These are phyloP conservation scores for Neoseiulus cucumeris DNA, from an alignment of 1,140 invertebrate genomes.

Conservation along the genomic window DNA sequence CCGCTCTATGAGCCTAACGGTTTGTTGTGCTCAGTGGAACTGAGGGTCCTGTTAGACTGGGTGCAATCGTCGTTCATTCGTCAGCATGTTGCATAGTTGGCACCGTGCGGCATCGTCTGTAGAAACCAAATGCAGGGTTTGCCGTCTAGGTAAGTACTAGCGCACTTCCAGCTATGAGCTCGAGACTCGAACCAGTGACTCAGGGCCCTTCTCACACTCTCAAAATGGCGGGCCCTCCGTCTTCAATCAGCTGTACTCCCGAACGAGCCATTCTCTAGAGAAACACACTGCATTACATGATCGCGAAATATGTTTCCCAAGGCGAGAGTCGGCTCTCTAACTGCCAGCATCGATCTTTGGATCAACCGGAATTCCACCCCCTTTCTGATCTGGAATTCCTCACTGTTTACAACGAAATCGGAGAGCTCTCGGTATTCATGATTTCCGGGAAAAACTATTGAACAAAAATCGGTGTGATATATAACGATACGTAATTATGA, in stretches of 20 bases:
- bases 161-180: not conserved
- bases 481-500: too few species aligned
- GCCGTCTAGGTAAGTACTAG: not conserved
- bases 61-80: not conserved
- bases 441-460: too few species aligned
- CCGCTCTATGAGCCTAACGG: too few species aligned
- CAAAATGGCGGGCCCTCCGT: slow-evolving; percentile 1
- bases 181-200: not conserved
- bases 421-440: too few species aligned
- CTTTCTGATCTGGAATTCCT: not conserved
- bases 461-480: too few species aligned
- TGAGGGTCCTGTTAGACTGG: not conserved
- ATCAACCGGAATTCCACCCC: not conserved
- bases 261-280: not conserved
- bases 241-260: not conserved
- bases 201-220: slow-evolving; percentile 1
- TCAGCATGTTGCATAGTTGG: slow-evolving; percentile 10
- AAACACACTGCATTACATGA: not conserved
- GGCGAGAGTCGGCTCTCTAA: not conserved
- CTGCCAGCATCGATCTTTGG: too few species aligned
- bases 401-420: not conserved
- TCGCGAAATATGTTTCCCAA: not conserved
- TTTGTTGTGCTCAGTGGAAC: too few species aligned
- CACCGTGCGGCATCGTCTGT: not conserved
- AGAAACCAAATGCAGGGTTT: not conserved